A percentile compares a stretch with the other conserved stretches of the same genome.
These are phyloP conservation scores for Mythimna pallens DNA, from an alignment of 2,888 invertebrate genomes.

Conservation along the genomic window DNA sequence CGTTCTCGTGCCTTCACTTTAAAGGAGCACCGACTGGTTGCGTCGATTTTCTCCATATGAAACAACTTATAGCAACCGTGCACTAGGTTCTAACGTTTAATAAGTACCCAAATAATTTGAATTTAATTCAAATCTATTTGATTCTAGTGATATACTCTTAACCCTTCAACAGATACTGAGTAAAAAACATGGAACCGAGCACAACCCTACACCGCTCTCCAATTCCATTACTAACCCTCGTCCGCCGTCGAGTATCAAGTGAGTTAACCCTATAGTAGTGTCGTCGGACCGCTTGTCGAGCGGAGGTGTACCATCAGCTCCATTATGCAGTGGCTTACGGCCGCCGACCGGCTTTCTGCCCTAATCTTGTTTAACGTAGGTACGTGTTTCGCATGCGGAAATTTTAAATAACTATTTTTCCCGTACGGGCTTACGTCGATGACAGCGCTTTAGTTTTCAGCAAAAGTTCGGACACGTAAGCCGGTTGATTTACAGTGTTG, in stretches of 20 bases:
- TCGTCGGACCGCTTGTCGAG: conserved; percentile 55
- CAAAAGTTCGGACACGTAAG: conserved; percentile 40
- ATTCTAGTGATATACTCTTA: neutral
- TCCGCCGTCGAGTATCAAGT: conserved; percentile 45
- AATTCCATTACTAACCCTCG: conserved; percentile 17
- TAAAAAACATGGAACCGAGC: conserved; percentile 27
- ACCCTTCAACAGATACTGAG: neutral
- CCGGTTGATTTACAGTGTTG: conserved; percentile 53
- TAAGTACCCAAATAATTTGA: no score
- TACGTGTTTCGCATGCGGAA: conserved; percentile 75
- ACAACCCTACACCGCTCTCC: conserved; percentile 20
- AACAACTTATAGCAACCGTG: no score
- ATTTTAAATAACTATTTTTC: conserved; percentile 72
- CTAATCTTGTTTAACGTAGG: conserved; percentile 73
- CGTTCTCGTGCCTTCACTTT: no score
- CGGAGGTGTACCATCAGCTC: conserved; percentile 64
- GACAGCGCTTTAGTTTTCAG: conserved; percentile 63
- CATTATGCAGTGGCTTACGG: conserved; percentile 77
- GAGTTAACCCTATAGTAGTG: conserved; percentile 48
- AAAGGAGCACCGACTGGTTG: no score
- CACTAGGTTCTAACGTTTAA: no score
- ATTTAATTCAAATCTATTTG: no score
- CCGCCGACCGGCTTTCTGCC: conserved; percentile 70
- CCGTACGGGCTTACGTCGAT: conserved; percentile 61
- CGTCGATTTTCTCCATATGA: no score